Evolutionary conservation across 2,113 vertebrate species (phyloP).

Genomic region (Buteo buteo): DNA sequence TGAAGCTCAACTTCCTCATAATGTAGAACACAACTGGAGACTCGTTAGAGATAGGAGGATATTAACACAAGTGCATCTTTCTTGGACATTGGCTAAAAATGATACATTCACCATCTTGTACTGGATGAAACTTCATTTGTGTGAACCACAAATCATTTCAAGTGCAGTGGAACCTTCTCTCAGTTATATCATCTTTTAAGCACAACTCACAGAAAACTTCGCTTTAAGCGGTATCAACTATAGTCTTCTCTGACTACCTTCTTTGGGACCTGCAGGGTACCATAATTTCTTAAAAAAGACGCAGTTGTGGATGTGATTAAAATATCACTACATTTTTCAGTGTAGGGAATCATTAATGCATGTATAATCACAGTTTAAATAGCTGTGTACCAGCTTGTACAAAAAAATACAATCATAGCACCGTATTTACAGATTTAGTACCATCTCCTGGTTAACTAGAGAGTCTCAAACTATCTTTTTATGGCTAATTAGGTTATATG

Average conservation of each 20-base stretch:
- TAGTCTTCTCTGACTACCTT: neutral
- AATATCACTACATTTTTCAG: constrained; percentile 54
- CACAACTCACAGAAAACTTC: neutral
- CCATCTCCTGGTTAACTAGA: constrained; percentile 62
- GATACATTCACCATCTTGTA: constrained; percentile 25
- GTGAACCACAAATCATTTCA: neutral
- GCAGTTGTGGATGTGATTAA: constrained; percentile 21
- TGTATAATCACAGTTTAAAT: constrained; percentile 70
- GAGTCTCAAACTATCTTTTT: constrained; percentile 59
- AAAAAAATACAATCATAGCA: constrained; percentile 73
- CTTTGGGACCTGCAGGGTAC: neutral
- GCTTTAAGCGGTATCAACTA: neutral
- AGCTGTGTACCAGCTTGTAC: constrained; percentile 59
- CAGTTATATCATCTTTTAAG: neutral
- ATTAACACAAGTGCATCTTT: neutral
- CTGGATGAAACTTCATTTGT: constrained; percentile 23
- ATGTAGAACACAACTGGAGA: neutral
- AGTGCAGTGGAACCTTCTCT: neutral
- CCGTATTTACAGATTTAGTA: constrained; percentile 76
- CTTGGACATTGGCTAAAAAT: constrained; percentile 2
- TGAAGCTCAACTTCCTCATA: constrained; percentile 10
- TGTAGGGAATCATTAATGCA: constrained; percentile 54
- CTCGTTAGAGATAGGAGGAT: neutral
- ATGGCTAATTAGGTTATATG: constrained; percentile 72
- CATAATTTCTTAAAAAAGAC: neutral